phyloP scores from a whole-genome alignment of 2,797 vertebrate species.

The Gila robusta region DNA sequence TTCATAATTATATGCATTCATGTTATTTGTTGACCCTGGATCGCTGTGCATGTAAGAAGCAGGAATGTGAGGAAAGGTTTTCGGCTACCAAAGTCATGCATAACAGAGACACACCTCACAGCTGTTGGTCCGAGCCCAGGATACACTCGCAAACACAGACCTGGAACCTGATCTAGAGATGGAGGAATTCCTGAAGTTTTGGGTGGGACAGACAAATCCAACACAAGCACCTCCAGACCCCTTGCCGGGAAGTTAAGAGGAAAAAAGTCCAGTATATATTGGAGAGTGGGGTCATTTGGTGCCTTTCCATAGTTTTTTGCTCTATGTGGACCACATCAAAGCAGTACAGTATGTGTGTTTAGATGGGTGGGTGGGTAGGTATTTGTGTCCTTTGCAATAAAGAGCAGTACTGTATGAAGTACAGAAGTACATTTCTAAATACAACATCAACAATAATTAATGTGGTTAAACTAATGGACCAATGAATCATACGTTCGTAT shows the following conservation, averaged over 20 bases:
- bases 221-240: constrained; percentile 61
- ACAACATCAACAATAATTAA: not conserved
- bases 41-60: constrained; percentile 25
- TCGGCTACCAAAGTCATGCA: constrained; percentile 30
- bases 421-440: constrained; percentile 5
- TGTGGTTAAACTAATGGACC: not conserved
- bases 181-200: constrained; percentile 55
- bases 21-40: constrained; percentile 56
- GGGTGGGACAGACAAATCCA: constrained; percentile 50
- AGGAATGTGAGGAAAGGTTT: constrained; percentile 32
- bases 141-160: constrained; percentile 56
- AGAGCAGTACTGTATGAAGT: not conserved
- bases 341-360: constrained; percentile 33
- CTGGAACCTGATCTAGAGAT: constrained; percentile 56
- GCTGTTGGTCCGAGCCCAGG: constrained; percentile 50
- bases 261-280: constrained; percentile 24
- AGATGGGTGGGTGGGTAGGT: not conserved
- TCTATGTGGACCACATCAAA: constrained; percentile 49
- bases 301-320: constrained; percentile 22
- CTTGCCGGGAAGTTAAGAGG: constrained; percentile 51
- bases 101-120: constrained; percentile 52
- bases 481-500: not conserved
- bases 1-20: constrained; percentile 37
- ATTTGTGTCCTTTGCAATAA: constrained; percentile 16
- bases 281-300: constrained; percentile 42